Conservation (phyloP, 2,888 invertebrate genomes). For the Crematogaster levior region DNA sequence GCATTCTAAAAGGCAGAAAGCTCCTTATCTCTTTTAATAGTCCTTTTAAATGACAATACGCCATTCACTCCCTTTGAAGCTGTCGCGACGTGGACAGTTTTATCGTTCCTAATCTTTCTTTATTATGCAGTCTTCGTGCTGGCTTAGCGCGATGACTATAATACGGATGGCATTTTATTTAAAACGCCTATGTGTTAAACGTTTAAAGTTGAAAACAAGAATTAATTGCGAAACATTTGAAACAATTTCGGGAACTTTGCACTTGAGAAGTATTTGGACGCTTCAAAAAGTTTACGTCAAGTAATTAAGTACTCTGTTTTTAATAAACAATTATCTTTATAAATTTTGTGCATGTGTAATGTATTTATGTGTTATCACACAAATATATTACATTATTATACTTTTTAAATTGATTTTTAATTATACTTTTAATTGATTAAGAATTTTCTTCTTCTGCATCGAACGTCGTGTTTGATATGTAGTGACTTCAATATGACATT, state of each 20-base stretch:
- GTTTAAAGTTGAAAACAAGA: neutral
- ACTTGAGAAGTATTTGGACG: neutral
- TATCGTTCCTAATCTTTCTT: conserved; percentile 31
- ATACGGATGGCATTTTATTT: neutral
- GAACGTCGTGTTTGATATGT: too few relatives aligned
- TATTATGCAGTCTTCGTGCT: conserved; percentile 6
- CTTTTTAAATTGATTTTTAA: too few relatives aligned
- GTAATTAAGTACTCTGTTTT: neutral
- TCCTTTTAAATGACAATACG: conserved; percentile 5
- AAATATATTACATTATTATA: too few relatives aligned
- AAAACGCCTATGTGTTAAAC: neutral
- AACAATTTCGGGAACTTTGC: neutral
- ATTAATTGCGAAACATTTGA: neutral
- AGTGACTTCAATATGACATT: too few relatives aligned
- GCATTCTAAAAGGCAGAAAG: neutral
- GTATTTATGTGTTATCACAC: neutral
- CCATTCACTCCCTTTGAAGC: conserved; percentile 18
- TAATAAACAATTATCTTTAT: neutral
- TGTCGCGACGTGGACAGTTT: conserved; percentile 12
- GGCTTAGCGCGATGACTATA: neutral
- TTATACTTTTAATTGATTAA: too few relatives aligned
- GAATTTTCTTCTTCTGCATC: too few relatives aligned
- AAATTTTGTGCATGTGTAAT: neutral
- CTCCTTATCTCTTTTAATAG: conserved; percentile 29
- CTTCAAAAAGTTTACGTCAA: neutral